These are phyloP conservation scores for Apostichopus leukothele DNA, from an alignment of 53 echinoderm and acorn worm genomes.

Conservation along the genomic window DNA sequence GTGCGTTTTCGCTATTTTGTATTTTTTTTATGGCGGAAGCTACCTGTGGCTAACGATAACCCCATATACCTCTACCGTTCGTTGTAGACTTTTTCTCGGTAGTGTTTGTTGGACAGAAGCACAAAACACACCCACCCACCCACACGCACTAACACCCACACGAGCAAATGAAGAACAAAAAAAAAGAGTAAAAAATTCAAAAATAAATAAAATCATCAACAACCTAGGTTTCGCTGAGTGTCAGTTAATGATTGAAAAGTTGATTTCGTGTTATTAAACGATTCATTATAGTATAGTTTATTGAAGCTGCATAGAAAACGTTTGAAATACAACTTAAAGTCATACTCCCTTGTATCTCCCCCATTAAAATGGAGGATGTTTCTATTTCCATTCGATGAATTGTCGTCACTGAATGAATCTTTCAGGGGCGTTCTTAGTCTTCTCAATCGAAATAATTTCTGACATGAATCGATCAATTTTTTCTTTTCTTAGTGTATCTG, in stretches of 20 bases:
- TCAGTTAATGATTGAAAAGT: not conserved
- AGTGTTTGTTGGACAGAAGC: no score
- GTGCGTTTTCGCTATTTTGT: no score
- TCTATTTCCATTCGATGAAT: not conserved
- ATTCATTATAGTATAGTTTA: not conserved
- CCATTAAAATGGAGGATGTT: not conserved
- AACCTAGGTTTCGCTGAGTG: no score
- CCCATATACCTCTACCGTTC: no score
- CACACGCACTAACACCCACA: no score
- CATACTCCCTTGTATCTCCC: not conserved
- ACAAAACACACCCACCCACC: no score
- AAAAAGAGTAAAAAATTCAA: no score
- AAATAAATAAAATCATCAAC: no score
- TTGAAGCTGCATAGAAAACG: not conserved
- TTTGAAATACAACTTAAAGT: not conserved
- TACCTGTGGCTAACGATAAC: no score
- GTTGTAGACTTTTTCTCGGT: no score
- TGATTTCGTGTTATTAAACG: not conserved
- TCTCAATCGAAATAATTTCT: not conserved
- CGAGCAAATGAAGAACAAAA: no score
- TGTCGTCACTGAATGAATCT: not conserved
- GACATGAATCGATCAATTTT: not conserved
- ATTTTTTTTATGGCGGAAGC: no score
- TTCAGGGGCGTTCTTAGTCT: not conserved
- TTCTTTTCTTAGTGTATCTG: not conserved